Base-by-base conservation (phyloP, 2,113 vertebrate species). In the Tinamus guttatus region DNA sequence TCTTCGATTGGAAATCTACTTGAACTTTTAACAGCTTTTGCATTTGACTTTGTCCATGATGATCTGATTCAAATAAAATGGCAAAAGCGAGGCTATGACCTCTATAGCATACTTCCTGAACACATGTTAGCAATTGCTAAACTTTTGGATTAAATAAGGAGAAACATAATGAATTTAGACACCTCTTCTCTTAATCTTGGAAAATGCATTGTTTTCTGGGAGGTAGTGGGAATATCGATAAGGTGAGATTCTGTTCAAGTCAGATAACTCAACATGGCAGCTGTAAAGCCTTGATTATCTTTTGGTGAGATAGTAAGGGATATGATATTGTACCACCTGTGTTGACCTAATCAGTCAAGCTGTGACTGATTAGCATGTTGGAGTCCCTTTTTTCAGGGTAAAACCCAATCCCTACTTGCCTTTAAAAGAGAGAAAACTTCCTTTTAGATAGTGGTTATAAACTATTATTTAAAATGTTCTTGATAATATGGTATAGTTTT, bases 31-130 rank as follows among this genome's bases (percentile, higher is more conserved):
- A 77, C 34, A 64, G 10, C 6, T 84, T 58, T 65, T 38, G 13
- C 1, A 34, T 84, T 58, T 76, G 41, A 0, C 11, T 59, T 80
- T 34, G 6, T 45, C 28, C 45, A 38, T 0, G 0, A 65, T 38
- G 43, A 62, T 38, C 24, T 70, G 64, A 89, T 74, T 70, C 7
- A 40, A 36, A 22, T 36, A 63, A 51, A 81, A 3, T 9, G 70
- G 14, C 32, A 36, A 52, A 20, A 38, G 17, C 64, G 16, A 47
- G 65, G 9, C 8, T 70, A 21, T 78, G 8, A 45, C 2, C 51
- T 78, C 19, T 2, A 0, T 18, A 71, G 45, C 6, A n/a, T 5
- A 27, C 10, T 60, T 71, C 47, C 43, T n/a, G 4, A 82, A 21
- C 32, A n/a, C 34, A 5, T 9, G 8, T 18, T 67, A 59, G 24